These are phyloP conservation scores for Oscheius sp. DNA, from an alignment of 2,888 invertebrate species.

Conservation along the genomic window DNA sequence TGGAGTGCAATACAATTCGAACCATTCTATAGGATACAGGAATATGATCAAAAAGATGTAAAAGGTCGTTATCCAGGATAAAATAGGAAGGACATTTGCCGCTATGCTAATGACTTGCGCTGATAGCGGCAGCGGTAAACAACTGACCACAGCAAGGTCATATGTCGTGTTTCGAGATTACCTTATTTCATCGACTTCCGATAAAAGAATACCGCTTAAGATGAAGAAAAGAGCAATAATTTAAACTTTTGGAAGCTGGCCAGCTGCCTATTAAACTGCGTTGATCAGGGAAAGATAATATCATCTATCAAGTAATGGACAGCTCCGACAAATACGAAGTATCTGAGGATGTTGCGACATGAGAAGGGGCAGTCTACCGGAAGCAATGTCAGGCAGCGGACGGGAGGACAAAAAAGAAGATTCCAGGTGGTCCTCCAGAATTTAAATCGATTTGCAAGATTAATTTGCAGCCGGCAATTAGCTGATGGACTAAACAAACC, in stretches of 20 bases:
- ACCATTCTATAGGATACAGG: not conserved
- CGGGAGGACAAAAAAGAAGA: conserved; percentile 1
- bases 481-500: conserved; percentile 23
- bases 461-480: conserved; percentile 27
- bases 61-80: conserved; percentile 20
- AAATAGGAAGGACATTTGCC: conserved; percentile 5
- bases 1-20: not conserved
- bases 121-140: conserved; percentile 33
- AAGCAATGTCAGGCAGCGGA: not conserved
- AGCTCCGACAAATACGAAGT: not conserved
- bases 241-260: not conserved
- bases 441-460: conserved; percentile 33
- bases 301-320: conserved; percentile 9
- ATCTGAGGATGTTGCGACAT: not conserved
- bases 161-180: conserved; percentile 9
- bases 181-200: not conserved
- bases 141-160: conserved; percentile 32
- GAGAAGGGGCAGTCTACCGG: not conserved
- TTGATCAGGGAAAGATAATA: conserved; percentile 17
- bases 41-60: not conserved
- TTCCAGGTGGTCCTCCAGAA: conserved; percentile 19
- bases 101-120: conserved; percentile 34
- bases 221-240: not conserved
- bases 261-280: conserved; percentile 26
- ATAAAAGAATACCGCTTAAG: too few relatives aligned